Evolutionary conservation across 2,888 invertebrate genomes (phyloP).

Genomic region (Polyommatus iphigenia): DNA sequence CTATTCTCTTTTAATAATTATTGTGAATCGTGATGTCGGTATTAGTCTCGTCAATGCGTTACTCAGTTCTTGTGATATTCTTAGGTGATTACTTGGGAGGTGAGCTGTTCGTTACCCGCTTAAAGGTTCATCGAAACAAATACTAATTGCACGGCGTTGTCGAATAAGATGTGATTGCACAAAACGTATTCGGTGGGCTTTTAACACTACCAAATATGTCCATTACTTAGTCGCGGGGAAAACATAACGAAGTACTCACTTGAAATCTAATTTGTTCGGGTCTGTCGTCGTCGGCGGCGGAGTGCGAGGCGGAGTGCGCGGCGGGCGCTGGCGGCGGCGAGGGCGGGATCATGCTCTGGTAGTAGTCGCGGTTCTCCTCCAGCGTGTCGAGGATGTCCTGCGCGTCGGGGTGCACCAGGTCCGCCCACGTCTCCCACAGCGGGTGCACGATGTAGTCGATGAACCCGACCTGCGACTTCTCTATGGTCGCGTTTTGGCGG

Average conservation of each 20-base stretch:
- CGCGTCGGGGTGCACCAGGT: constrained; percentile 98
- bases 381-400: constrained; percentile 98
- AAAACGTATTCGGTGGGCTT: no score
- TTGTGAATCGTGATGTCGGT: not conserved
- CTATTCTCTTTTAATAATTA: not conserved
- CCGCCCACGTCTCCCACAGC: constrained; percentile 99
- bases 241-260: constrained; percentile 61
- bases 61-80: no score
- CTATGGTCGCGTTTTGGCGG: constrained; percentile 96
- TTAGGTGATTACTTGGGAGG: no score
- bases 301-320: constrained; percentile 60
- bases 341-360: constrained; percentile 96
- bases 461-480: constrained; percentile 99
- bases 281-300: constrained; percentile 79
- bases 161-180: no score
- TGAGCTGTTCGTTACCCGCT: no score
- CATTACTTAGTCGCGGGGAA: no score
- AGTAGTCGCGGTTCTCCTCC: constrained; percentile 99
- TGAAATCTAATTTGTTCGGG: constrained; percentile 88
- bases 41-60: no score
- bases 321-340: constrained; percentile 86
- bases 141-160: no score
- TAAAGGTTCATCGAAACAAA: no score
- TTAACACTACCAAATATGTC: no score
- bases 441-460: constrained; percentile 99